Conservation (phyloP, 2,888 invertebrate species). For the Perizoma flavofasciatum region DNA sequence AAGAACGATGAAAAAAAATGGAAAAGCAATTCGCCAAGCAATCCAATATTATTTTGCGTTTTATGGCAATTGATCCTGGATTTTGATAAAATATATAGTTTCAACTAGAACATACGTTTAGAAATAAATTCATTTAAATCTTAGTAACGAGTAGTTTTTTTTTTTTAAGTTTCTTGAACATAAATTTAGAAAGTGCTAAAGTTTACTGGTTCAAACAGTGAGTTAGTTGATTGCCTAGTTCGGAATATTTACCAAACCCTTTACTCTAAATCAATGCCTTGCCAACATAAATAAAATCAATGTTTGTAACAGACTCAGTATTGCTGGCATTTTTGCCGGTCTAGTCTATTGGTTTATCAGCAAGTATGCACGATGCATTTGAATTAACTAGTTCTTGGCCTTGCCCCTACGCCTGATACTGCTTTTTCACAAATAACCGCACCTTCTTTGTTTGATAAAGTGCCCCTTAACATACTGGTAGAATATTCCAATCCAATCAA, state of each 20-base stretch:
- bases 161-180: too few relatives aligned
- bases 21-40: too few relatives aligned
- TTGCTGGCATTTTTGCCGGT: background rate
- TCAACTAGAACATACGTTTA: background rate
- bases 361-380: background rate
- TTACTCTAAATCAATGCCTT: conserved; percentile 8
- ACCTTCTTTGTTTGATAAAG: conserved; percentile 5
- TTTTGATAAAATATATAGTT: too few relatives aligned
- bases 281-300: conserved; percentile 18
- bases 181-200: too few relatives aligned
- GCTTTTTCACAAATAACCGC: conserved; percentile 3
- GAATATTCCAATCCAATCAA: conserved; percentile 52
- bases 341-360: background rate
- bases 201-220: too few relatives aligned
- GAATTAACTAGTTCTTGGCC: background rate
- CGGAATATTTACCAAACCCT: background rate
- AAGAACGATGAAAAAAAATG: conserved; percentile 3
- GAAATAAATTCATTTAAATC: too few relatives aligned
- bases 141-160: too few relatives aligned
- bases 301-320: conserved; percentile 6
- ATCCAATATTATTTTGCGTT: too few relatives aligned
- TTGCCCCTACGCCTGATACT: background rate
- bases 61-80: too few relatives aligned
- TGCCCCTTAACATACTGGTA: conserved; percentile 4
- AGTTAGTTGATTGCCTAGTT: too few relatives aligned